Evolutionary conservation across 1,140 invertebrate species (phyloP).

Genomic region (Rhopalosiphum padi): DNA sequence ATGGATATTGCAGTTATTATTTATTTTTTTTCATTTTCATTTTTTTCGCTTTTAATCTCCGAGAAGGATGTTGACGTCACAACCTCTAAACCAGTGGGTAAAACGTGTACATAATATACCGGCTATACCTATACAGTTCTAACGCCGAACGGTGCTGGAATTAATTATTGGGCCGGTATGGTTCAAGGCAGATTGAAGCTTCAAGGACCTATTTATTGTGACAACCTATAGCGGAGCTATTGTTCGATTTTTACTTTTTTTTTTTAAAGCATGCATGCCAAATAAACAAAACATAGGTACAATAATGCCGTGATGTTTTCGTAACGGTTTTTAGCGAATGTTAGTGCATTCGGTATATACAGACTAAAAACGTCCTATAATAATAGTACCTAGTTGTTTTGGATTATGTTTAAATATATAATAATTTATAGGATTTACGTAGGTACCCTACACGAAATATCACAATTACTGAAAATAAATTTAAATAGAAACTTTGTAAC

Average conservation of each 20-base stretch:
- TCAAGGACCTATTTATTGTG: slow-evolving; percentile 57
- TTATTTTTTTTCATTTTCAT: not conserved
- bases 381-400: not conserved
- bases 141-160: slow-evolving; percentile 50
- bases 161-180: slow-evolving; percentile 55
- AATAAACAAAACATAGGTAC: slow-evolving; percentile 47
- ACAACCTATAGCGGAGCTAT: slow-evolving; percentile 50
- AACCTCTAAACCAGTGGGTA: slow-evolving; percentile 50
- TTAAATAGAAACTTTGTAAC: not conserved
- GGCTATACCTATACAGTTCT: not conserved
- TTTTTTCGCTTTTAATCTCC: not conserved
- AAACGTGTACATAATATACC: not conserved
- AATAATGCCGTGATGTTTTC: slow-evolving; percentile 40
- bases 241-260: slow-evolving; percentile 41
- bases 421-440: no score
- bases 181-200: slow-evolving; percentile 57
- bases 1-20: not conserved
- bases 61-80: slow-evolving; percentile 52
- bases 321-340: slow-evolving; percentile 34
- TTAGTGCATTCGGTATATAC: not conserved
- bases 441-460: not conserved
- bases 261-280: slow-evolving; percentile 8
- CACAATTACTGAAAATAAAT: not conserved
- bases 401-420: not conserved
- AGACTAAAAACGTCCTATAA: not conserved